phyloP scores from a whole-genome alignment of 2,888 invertebrate species.

The Limenitis camilla region DNA sequence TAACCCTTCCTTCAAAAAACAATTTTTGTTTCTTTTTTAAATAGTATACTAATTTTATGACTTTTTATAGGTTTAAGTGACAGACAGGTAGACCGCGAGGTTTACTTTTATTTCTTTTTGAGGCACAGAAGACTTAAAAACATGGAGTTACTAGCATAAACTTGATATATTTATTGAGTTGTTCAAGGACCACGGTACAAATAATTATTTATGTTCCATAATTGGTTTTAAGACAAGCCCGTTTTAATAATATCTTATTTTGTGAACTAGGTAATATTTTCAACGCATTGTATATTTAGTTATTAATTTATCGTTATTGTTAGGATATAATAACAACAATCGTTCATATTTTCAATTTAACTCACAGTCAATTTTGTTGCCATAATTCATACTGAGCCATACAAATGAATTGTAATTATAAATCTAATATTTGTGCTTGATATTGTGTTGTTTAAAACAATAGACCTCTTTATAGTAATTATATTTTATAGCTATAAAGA shows the following conservation, averaged over 20 bases:
- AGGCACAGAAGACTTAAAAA: too few species aligned
- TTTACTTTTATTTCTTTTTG: too few species aligned
- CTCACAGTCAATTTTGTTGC: too few species aligned
- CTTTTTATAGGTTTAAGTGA: too few species aligned
- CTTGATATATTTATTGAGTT: constrained; percentile 11
- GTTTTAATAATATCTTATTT: constrained; percentile 12
- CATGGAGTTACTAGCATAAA: too few species aligned
- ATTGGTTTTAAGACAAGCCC: constrained; percentile 8
- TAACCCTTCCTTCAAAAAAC: too few species aligned
- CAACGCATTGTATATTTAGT: not conserved
- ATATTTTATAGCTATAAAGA: too few species aligned
- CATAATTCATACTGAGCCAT: too few species aligned
- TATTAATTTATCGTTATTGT: constrained; percentile 3
- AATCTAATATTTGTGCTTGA: not conserved
- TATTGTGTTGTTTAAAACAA: not conserved
- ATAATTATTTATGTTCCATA: constrained; percentile 9
- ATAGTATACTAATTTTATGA: too few species aligned
- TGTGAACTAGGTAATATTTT: not conserved
- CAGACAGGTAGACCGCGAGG: too few species aligned
- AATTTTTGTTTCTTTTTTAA: too few species aligned
- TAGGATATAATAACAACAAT: constrained; percentile 1
- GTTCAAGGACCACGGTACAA: constrained; percentile 1
- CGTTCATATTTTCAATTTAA: not conserved
- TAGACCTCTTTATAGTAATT: not conserved
- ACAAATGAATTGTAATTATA: too few species aligned